phyloP scores from a whole-genome alignment of 2,113 vertebrate species.

The Mirounga angustirostris region DNA sequence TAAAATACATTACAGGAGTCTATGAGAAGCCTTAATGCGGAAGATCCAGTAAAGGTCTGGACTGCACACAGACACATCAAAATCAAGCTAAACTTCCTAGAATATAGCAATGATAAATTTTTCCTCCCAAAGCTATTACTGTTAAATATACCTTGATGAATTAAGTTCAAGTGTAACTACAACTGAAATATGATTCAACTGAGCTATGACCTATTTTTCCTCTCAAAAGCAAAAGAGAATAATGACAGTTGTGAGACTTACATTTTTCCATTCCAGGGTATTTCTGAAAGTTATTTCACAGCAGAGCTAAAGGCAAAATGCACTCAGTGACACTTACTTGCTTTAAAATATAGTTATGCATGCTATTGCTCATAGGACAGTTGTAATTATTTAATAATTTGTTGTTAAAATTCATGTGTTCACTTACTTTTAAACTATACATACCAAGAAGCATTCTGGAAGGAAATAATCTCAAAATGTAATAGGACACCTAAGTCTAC shows the following conservation, averaged over 20 bases:
- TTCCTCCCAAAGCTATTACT: background rate
- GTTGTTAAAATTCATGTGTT: slow-evolving; percentile 20
- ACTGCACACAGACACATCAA: background rate
- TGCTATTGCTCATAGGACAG: background rate
- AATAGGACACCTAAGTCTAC: slow-evolving; percentile 24
- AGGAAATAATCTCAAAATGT: slow-evolving; percentile 33
- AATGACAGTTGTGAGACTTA: slow-evolving; percentile 53
- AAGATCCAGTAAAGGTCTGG: background rate
- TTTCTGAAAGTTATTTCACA: slow-evolving; percentile 50
- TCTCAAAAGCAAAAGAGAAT: slow-evolving; percentile 63
- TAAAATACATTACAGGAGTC: slow-evolving; percentile 44
- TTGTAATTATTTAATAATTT: background rate
- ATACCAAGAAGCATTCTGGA: slow-evolving; percentile 21
- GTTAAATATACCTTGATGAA: slow-evolving; percentile 71
- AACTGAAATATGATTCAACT: slow-evolving; percentile 65
- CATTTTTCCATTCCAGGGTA: slow-evolving; percentile 56
- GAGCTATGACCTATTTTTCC: slow-evolving; percentile 67
- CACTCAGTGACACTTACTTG: background rate
- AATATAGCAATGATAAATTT: slow-evolving; percentile 22
- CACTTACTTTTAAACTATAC: slow-evolving; percentile 43
- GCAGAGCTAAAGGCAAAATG: slow-evolving; percentile 6
- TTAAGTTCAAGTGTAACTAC: slow-evolving; percentile 78
- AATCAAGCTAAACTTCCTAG: background rate
- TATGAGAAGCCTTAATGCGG: background rate
- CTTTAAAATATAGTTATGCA: slow-evolving; percentile 29